Evolutionary conservation across 2,888 invertebrate species (phyloP), one percentile per base, ranked within the genome.

Genomic region (Lasioglossum leucozonium): DNA sequence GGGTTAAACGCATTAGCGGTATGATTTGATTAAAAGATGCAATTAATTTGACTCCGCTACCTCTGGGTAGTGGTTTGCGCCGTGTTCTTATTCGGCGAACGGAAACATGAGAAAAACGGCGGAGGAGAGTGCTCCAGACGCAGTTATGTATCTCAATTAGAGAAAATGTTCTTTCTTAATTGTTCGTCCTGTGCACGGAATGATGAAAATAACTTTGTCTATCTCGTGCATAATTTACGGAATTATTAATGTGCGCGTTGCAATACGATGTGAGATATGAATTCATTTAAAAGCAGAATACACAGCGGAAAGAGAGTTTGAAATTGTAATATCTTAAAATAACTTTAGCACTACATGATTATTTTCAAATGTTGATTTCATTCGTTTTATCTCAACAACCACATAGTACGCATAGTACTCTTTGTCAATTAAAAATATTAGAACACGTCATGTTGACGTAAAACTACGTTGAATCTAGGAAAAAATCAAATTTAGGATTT

Each of bases 1-100:
- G 37, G 37, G 22, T 69, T 22, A 69, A 69, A 37, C 37, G 30
- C 69, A 69, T 58, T 22, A 69, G 11, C 40, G 22, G 69, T 22
- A 58, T 26, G 26, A 58, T 26, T 58, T 58, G 58, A 58, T 58
- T 58, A 58, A 58, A 58, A 58, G 58, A 26, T 58, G 58, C 58
- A 30, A 58, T 58, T 58, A 58, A 58, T 58, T 26, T 26, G 58
- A 26, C 26, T 58, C 58, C 1, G 58, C 58, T 58, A 26, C 51
- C 58, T 26, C 13, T 13, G 58, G 2, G 11, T 26, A 58, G 13
- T 58, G 26, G 58, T 58, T 16, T 30, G 26, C 13, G 58, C 58
- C 58, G 26, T n/a, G n/a, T 58, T 58, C 58, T 58, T 26, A 58
- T 58, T 58, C 58, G 26, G 5, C 0, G 58, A 26, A 58, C 26